Evolutionary conservation across 2,797 vertebrate genomes (phyloP).

Genomic region (Octomys mimax): DNA sequence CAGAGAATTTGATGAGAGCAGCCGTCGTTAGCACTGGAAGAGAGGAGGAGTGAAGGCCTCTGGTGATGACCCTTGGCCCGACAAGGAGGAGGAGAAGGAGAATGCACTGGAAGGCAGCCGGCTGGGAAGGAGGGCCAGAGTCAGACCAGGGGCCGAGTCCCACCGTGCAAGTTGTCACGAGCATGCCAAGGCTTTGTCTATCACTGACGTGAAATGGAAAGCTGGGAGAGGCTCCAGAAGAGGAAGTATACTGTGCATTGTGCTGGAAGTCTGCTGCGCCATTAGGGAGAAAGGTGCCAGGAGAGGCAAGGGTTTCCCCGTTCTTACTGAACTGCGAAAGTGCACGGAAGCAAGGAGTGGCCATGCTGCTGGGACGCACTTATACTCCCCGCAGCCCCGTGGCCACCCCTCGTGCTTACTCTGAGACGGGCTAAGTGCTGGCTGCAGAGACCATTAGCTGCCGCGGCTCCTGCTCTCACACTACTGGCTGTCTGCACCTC

Average conservation of each 20-base stretch:
- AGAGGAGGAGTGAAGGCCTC: neutral
- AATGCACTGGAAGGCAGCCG: accelerated
- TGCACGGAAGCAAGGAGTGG: neutral
- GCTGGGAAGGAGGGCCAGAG: too few relatives aligned
- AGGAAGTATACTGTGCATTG: accelerated
- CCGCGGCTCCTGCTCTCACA: neutral
- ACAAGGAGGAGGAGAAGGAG: neutral
- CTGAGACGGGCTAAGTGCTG: too few relatives aligned
- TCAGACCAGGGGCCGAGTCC: neutral
- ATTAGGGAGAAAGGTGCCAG: neutral
- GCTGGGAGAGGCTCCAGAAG: too few relatives aligned
- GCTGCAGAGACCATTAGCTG: neutral
- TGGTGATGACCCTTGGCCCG: neutral
- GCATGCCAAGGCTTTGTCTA: too few relatives aligned
- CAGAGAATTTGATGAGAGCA: neutral
- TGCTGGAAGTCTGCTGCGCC: too few relatives aligned
- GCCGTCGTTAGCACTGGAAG: neutral
- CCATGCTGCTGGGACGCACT: too few relatives aligned
- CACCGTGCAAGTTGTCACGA: too few relatives aligned
- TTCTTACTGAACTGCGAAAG: neutral
- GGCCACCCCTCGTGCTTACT: neutral
- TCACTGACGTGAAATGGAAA: neutral
- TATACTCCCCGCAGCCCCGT: neutral
- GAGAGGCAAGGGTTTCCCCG: too few relatives aligned
- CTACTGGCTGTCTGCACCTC: neutral